phyloP scores from a whole-genome alignment of 2,113 vertebrate species.

The Murina feae region DNA sequence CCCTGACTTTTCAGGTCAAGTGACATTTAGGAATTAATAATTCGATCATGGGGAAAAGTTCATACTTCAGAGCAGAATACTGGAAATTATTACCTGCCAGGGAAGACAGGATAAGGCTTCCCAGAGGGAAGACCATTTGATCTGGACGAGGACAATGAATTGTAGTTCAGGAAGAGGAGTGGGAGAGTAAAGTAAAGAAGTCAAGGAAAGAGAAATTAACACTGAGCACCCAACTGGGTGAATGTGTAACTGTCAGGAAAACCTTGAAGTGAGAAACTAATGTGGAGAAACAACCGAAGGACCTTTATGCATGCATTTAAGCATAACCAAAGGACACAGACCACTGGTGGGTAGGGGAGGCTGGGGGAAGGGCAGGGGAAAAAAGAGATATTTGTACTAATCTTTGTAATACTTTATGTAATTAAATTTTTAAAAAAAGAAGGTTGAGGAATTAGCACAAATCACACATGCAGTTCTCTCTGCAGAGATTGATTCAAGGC shows the following conservation, averaged over 20 bases:
- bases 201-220: not conserved
- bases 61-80: not conserved
- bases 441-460: not conserved
- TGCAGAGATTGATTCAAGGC: not conserved
- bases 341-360: too few species aligned
- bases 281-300: not conserved
- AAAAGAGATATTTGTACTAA: too few species aligned
- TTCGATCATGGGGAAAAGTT: not conserved
- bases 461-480: not conserved
- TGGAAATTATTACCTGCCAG: not conserved
- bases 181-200: not conserved
- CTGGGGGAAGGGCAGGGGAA: too few species aligned
- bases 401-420: too few species aligned
- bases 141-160: not conserved
- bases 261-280: not conserved
- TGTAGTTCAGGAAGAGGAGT: not conserved
- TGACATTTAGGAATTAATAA: slow-evolving; percentile 22
- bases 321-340: too few species aligned
- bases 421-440: too few species aligned
- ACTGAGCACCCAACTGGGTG: not conserved
- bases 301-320: too few species aligned
- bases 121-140: not conserved
- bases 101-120: not conserved
- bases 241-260: not conserved
- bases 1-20: not conserved